Conservation (phyloP, 2,797 vertebrate species). For the Ibycter americanus region DNA sequence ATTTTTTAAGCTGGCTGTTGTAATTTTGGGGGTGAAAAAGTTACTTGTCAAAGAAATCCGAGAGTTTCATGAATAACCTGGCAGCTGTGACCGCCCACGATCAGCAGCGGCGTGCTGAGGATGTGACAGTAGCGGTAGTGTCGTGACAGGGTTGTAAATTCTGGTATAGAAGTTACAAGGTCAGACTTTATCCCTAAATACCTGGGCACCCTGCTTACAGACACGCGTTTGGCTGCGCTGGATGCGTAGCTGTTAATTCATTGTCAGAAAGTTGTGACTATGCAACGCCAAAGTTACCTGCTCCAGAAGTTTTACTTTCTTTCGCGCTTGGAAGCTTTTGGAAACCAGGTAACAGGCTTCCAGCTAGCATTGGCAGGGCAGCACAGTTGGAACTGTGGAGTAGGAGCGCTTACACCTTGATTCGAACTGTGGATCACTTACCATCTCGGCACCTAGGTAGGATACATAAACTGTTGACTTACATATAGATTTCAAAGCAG, state of each 20-base stretch:
- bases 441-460: background rate
- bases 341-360: background rate
- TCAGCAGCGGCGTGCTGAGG: background rate
- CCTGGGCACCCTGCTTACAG: background rate
- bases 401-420: background rate
- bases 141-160: background rate
- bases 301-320: background rate
- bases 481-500: background rate
- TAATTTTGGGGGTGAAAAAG: background rate
- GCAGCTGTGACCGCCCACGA: background rate
- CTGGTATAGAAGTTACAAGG: background rate
- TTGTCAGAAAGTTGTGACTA: background rate
- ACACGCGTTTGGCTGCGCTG: background rate
- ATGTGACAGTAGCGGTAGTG: background rate
- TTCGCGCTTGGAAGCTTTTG: background rate
- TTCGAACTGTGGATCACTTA: background rate
- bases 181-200: background rate
- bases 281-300: background rate
- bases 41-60: background rate
- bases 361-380: too few species aligned
- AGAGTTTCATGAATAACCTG: background rate
- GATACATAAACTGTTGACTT: background rate
- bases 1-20: background rate
- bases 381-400: background rate
- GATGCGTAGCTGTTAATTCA: background rate